Evolutionary conservation across 2,888 invertebrate genomes (phyloP).

Genomic region (Sussaba pulchella): DNA sequence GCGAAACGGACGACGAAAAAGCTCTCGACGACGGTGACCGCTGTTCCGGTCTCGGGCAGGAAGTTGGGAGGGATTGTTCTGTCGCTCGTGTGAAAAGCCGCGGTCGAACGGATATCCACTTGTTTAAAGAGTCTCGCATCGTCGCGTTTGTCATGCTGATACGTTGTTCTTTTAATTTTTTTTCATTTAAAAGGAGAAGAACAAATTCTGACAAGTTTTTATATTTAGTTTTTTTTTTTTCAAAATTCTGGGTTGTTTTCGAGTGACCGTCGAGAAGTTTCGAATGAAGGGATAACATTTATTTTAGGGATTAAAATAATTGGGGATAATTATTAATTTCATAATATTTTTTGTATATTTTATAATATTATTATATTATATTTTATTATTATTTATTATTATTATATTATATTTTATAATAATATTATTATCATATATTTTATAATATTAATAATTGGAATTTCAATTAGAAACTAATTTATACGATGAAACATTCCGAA

Average conservation of each 20-base stretch:
- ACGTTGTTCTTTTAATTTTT: too few relatives aligned
- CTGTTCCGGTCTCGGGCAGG: constrained; percentile 29
- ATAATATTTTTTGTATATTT: too few relatives aligned
- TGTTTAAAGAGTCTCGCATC: constrained; percentile 44
- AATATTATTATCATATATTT: too few relatives aligned
- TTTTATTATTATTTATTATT: too few relatives aligned
- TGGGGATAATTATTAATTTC: not conserved
- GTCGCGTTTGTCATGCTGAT: constrained; percentile 14
- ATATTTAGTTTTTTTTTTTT: constrained; percentile 7
- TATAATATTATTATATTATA: too few relatives aligned
- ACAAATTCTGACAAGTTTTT: too few relatives aligned
- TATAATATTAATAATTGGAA: too few relatives aligned
- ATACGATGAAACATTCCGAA: too few relatives aligned
- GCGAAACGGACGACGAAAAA: constrained; percentile 16
- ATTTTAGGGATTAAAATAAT: not conserved
- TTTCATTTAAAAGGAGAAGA: too few relatives aligned
- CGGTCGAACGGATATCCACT: constrained; percentile 37
- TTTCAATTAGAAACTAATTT: too few relatives aligned
- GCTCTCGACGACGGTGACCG: constrained; percentile 46
- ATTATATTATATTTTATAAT: too few relatives aligned
- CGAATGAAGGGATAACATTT: not conserved
- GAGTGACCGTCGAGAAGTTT: constrained; percentile 8
- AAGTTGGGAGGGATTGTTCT: constrained; percentile 40
- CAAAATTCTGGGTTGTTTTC: constrained; percentile 13
- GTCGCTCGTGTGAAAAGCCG: constrained; percentile 23